phyloP scores from a whole-genome alignment of 2,113 vertebrate species.

The Bos taurus region DNA sequence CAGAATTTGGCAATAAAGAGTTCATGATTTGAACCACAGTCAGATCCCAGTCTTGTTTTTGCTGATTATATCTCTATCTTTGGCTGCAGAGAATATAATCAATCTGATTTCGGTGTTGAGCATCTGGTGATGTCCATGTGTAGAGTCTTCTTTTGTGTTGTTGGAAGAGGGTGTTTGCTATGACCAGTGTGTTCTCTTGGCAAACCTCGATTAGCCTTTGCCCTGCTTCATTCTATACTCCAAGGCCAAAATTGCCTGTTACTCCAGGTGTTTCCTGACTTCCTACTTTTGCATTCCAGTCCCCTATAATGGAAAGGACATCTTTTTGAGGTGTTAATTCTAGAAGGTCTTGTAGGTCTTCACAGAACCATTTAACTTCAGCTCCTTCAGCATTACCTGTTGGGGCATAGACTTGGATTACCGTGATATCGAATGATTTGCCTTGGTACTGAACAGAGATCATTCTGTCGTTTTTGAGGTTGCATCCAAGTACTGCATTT shows the following conservation, averaged over 20 bases:
- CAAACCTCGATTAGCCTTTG: background rate
- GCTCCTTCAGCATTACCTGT: background rate
- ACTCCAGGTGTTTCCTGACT: background rate
- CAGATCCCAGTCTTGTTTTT: fast-evolving
- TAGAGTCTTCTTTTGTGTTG: background rate
- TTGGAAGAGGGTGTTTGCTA: background rate
- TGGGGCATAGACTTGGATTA: background rate
- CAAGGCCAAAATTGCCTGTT: background rate
- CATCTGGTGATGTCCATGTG: background rate
- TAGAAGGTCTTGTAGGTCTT: background rate
- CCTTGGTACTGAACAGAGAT: background rate
- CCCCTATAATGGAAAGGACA: background rate
- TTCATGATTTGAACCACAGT: background rate
- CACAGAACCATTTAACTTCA: background rate
- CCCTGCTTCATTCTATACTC: background rate
- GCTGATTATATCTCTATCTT: background rate
- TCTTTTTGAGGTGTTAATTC: background rate
- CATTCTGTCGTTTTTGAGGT: background rate
- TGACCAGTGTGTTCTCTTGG: background rate
- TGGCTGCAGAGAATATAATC: background rate
- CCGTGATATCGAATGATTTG: background rate
- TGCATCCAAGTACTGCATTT: background rate
- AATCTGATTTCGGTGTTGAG: fast-evolving
- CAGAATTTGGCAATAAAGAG: background rate
- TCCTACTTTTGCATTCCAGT: background rate